Evolutionary conservation across 2,888 invertebrate genomes (phyloP).

Genomic region (Flabesymbios commensalis): DNA sequence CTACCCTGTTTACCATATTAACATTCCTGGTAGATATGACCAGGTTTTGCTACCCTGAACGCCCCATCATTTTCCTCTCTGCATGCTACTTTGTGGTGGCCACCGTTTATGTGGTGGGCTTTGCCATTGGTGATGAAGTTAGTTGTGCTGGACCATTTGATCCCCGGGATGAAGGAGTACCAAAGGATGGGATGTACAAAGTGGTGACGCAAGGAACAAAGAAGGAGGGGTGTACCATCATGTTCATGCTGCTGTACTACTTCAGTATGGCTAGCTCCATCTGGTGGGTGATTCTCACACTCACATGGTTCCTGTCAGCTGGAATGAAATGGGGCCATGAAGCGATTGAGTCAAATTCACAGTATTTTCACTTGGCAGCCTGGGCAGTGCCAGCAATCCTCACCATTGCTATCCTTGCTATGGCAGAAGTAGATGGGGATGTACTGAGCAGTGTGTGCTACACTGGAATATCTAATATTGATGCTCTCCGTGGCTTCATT

Average conservation of each 20-base stretch:
- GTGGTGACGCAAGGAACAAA: constrained; percentile 71
- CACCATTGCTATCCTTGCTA: constrained; percentile 90
- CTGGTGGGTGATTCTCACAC: constrained; percentile 93
- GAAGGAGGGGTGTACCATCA: constrained; percentile 76
- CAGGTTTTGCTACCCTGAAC: constrained; percentile 94
- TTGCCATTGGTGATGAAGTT: constrained; percentile 61
- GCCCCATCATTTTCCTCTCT: constrained; percentile 95
- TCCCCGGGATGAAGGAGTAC: neutral
- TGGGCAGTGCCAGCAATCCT: constrained; percentile 97
- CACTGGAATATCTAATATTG: constrained; percentile 86
- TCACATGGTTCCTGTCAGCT: constrained; percentile 96
- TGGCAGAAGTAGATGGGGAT: constrained; percentile 81
- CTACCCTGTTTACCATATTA: constrained; percentile 78
- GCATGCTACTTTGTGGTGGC: constrained; percentile 95
- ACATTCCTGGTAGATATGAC: constrained; percentile 94
- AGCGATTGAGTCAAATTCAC: constrained; percentile 95
- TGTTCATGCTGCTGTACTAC: constrained; percentile 90
- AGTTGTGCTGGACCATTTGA: constrained; percentile 53
- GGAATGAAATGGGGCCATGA: constrained; percentile 98
- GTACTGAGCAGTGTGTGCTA: constrained; percentile 74
- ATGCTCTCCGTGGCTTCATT: constrained; percentile 84
- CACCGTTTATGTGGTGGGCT: constrained; percentile 78
- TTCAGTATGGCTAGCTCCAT: constrained; percentile 96
- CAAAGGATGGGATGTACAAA: constrained; percentile 7
- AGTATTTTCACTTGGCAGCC: constrained; percentile 96